A percentile compares a stretch with the other conserved stretches of the same genome.
phyloP scores from a whole-genome alignment of 2,888 invertebrate genomes.

The Oligia latruncula region DNA sequence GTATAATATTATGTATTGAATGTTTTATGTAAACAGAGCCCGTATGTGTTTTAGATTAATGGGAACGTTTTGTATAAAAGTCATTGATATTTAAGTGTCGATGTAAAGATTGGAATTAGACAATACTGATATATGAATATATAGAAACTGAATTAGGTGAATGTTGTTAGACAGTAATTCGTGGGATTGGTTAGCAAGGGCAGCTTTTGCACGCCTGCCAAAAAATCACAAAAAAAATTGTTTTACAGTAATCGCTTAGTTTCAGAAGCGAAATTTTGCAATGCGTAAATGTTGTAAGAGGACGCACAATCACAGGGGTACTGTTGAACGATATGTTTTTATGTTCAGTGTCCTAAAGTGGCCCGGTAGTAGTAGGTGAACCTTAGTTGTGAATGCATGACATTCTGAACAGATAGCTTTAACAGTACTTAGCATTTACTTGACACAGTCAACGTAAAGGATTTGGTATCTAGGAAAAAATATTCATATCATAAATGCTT shows the following conservation, averaged over 20 bases:
- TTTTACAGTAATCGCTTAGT: constrained; percentile 11
- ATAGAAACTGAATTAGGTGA: constrained; percentile 47
- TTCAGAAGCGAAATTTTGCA: constrained; percentile 6
- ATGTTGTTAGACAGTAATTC: constrained; percentile 37
- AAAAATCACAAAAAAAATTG: not conserved
- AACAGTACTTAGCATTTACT: constrained; percentile 54
- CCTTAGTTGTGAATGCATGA: constrained; percentile 45
- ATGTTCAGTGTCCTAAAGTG: constrained; percentile 33
- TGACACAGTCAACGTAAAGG: constrained; percentile 46
- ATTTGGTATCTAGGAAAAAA: constrained; percentile 10
- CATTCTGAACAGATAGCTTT: constrained; percentile 55
- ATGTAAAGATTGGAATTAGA: constrained; percentile 67
- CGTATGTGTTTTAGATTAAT: constrained; percentile 48
- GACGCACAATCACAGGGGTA: constrained; percentile 28
- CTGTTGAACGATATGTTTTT: constrained; percentile 51
- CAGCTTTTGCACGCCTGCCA: constrained; percentile 26
- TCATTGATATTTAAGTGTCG: constrained; percentile 61
- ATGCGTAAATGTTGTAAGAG: constrained; percentile 1
- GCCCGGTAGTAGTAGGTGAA: constrained; percentile 34
- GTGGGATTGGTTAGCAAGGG: constrained; percentile 22
- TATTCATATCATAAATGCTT: constrained; percentile 51
- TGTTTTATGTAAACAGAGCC: constrained; percentile 49
- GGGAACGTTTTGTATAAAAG: constrained; percentile 54
- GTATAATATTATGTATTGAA: constrained; percentile 37
- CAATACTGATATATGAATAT: constrained; percentile 66